Base-by-base conservation (phyloP, 2,113 vertebrate species). In the Gallinago media region DNA sequence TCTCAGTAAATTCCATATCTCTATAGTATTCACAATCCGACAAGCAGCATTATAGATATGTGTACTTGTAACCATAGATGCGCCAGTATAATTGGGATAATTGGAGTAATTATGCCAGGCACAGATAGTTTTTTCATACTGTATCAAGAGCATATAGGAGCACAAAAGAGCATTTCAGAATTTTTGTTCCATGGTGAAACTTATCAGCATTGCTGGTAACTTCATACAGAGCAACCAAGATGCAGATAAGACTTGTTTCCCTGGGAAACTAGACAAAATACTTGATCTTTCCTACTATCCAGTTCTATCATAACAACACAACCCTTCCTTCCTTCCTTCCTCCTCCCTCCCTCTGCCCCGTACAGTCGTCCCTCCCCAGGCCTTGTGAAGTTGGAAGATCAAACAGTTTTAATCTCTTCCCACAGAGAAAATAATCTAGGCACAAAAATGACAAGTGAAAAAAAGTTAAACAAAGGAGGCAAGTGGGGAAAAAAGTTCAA, bases 311-410 rank as follows among this genome's bases (percentile, higher is more conserved):
- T 61, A 93, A 67, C 36, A 93, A 88, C 96, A 91, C 93, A 92
- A 89, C 93, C 92, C 49, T 66, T 95, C 88, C 96, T 97, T 95
- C 92, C 87, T 92, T 91, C 81, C 68, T 92, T 78, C 89, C 26
- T 16, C 54, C 66, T 89, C 55, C 72, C 44, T 49, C 75, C 80
- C 82, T 88, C 86, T 84, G 66, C 72, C 76, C 84, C 79, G 66
- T n/a, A 31, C 62, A 2, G 22, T 32, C 0, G 6, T 81, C 65
- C 92, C 93, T 92, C 81, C 90, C 87, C 52, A 89, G 36, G 68
- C 76, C 52, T 80, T 73, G 27, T 55, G 82, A 95, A 95, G 70
- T 40, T 63, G 66, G 31, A 36, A 87, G 88, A 90, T 94, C 95
- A 96, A 95, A 93, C 13, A 15, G 5, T 54, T 93, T 67, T 70